phyloP scores from a whole-genome alignment of 2,888 invertebrate genomes.

The Siphlonurus alternatus region DNA sequence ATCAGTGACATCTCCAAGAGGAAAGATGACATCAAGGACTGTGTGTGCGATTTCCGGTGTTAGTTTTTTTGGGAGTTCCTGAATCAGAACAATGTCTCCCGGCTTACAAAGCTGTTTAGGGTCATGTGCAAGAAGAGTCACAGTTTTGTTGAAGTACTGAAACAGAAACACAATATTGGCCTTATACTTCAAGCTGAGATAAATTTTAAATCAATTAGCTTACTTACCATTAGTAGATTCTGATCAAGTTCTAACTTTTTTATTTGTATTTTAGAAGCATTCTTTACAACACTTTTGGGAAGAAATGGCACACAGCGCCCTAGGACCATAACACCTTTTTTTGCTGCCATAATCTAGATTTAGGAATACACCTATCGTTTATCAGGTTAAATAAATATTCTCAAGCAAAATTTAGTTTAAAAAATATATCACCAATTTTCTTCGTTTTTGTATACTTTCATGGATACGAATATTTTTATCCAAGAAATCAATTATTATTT shows the following conservation, averaged over 20 bases:
- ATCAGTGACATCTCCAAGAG: constrained; percentile 69
- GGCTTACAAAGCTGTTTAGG: constrained; percentile 58
- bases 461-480: too few species aligned
- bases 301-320: constrained; percentile 62
- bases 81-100: constrained; percentile 67
- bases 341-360: neutral
- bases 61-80: constrained; percentile 50
- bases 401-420: too few species aligned
- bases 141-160: constrained; percentile 61
- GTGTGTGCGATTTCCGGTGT: constrained; percentile 63
- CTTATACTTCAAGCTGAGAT: constrained; percentile 7
- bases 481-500: too few species aligned
- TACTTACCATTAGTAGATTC: constrained; percentile 57
- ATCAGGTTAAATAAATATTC: too few species aligned
- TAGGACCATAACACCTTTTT: constrained; percentile 37
- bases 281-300: constrained; percentile 37
- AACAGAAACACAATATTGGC: too few species aligned
- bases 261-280: constrained; percentile 62
- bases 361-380: too few species aligned
- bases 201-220: neutral
- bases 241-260: constrained; percentile 56
- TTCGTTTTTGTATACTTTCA: too few species aligned
- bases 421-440: too few species aligned
- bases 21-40: constrained; percentile 62
- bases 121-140: constrained; percentile 60